Conservation (phyloP, 2,113 vertebrate species). For the Thunnus maccoyii region DNA sequence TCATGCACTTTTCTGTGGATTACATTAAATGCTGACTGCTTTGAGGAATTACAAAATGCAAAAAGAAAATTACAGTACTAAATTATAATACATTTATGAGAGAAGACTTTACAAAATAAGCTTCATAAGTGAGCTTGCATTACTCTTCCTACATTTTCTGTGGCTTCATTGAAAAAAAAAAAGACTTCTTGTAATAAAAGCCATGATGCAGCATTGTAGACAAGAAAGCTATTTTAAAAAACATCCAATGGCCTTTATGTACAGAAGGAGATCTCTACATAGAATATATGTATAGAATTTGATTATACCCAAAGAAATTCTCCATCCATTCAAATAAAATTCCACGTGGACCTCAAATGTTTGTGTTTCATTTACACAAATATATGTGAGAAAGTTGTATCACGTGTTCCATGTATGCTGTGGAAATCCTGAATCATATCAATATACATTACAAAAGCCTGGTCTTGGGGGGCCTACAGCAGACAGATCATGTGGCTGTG, state of each 20-base stretch:
- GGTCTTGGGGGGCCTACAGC: not conserved
- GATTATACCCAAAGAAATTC: not conserved
- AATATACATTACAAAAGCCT: not conserved
- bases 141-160: not conserved
- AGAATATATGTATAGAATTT: not conserved
- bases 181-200: not conserved
- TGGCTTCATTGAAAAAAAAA: not conserved
- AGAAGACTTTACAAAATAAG: constrained; percentile 22
- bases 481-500: constrained; percentile 7
- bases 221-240: not conserved
- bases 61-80: constrained; percentile 15
- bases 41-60: not conserved
- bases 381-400: not conserved
- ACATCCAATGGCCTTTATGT: not conserved
- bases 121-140: not conserved
- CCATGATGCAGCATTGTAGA: not conserved
- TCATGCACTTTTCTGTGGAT: constrained; percentile 19
- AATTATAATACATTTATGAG: constrained; percentile 14
- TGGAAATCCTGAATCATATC: not conserved
- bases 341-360: not conserved
- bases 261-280: not conserved
- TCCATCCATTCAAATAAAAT: not conserved
- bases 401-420: not conserved
- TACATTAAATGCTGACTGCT: constrained; percentile 7
- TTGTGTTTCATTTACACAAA: not conserved